Evolutionary conservation across 2,888 invertebrate species (phyloP).

Genomic region (Gryllus longicercus): DNA sequence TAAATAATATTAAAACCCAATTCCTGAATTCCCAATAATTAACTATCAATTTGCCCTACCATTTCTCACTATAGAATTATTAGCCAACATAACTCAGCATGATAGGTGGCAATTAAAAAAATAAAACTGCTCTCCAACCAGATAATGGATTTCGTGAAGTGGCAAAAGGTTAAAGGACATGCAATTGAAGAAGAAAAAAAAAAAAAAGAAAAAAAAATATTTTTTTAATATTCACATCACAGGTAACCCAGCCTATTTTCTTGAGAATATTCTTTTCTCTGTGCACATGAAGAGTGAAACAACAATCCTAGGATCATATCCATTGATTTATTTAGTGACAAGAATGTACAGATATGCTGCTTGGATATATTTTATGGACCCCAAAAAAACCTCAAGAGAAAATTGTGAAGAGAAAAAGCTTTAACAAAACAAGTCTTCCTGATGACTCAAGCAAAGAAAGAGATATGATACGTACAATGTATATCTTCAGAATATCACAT

Average conservation of each 20-base stretch:
- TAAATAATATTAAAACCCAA: background rate
- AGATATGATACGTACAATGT: background rate
- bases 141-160: no score
- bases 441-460: background rate
- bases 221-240: no score
- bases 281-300: background rate
- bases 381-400: constrained; percentile 2
- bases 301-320: constrained; percentile 2
- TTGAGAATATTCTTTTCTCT: no score
- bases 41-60: background rate
- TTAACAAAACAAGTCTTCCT: constrained; percentile 2
- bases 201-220: no score
- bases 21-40: background rate
- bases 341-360: constrained; percentile 17
- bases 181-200: no score
- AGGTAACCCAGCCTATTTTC: no score
- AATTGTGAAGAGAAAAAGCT: background rate
- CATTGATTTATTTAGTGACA: constrained; percentile 9
- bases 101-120: no score
- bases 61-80: no score
- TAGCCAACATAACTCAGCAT: no score
- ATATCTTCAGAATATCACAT: background rate
- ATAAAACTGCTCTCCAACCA: no score
- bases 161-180: no score
- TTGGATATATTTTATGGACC: background rate